Percentiles rank a stretch among this genome's conserved stretches.
Evolutionary conservation across 2,113 vertebrate genomes (phyloP).

Genomic region (Alosa alosa): DNA sequence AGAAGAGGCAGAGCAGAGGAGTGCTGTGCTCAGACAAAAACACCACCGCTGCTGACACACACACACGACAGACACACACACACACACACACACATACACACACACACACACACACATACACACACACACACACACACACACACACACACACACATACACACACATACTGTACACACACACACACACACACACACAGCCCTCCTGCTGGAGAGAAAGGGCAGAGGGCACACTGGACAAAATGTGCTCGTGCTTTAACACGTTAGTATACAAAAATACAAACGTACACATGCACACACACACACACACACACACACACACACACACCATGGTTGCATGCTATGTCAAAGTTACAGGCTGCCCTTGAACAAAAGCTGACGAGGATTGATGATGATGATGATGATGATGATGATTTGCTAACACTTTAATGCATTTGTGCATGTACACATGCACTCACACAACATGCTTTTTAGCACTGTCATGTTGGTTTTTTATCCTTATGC

Average conservation of each 20-base stretch:
- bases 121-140: slow-evolving; percentile 15
- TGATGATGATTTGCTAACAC: neutral
- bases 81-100: neutral
- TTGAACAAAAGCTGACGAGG: slow-evolving; percentile 6
- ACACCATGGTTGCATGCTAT: neutral
- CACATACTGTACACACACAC: neutral
- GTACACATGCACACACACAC: neutral
- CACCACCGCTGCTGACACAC: slow-evolving; percentile 32
- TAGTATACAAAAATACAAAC: neutral
- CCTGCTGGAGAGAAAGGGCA: neutral
- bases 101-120: slow-evolving; percentile 8
- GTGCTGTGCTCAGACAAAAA: slow-evolving; percentile 42
- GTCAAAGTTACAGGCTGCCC: neutral
- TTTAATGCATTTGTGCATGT: neutral
- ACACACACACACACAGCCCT: neutral
- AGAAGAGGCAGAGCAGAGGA: slow-evolving; percentile 54
- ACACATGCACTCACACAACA: neutral
- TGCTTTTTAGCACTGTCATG: neutral
- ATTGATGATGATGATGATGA: neutral
- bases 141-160: slow-evolving; percentile 24
- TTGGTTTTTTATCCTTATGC: neutral
- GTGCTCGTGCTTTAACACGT: neutral
- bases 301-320: neutral
- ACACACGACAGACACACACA: neutral
- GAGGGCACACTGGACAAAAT: neutral